Evolutionary conservation across 2,888 invertebrate species (phyloP).

Genomic region (Sinopyrophorus schimmeli): DNA sequence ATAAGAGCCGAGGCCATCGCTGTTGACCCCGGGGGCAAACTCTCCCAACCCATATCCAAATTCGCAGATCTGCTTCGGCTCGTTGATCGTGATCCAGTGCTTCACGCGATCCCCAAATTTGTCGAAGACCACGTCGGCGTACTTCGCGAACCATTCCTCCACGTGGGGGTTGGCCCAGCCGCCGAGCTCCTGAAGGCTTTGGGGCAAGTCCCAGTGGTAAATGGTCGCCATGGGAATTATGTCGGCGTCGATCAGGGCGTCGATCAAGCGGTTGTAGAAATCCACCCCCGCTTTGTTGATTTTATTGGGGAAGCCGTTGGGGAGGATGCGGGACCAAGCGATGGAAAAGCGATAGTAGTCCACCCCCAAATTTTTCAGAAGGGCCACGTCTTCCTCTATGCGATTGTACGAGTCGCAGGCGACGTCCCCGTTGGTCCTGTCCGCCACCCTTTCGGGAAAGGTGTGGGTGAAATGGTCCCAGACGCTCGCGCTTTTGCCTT

Average conservation of each 20-base stretch:
- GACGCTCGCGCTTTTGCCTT: conserved; percentile 57
- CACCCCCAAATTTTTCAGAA: conserved; percentile 60
- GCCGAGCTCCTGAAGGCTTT: conserved; percentile 46
- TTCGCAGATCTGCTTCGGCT: conserved; percentile 51
- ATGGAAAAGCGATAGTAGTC: conserved; percentile 62
- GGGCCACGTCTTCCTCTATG: conserved; percentile 39
- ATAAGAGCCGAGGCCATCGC: conserved; percentile 63
- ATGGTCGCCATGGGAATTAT: conserved; percentile 66
- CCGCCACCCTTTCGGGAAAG: conserved; percentile 56
- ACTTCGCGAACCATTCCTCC: conserved; percentile 43
- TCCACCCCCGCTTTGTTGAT: conserved; percentile 65
- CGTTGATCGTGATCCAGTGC: conserved; percentile 61
- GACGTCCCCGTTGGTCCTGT: conserved; percentile 46
- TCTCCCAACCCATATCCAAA: conserved; percentile 41
- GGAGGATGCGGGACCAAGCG: conserved; percentile 69
- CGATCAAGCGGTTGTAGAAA: conserved; percentile 65
- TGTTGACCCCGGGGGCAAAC: conserved; percentile 56
- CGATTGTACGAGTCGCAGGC: conserved; percentile 31
- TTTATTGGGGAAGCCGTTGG: conserved; percentile 58
- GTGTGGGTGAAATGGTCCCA: conserved; percentile 59
- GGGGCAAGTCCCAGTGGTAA: conserved; percentile 70
- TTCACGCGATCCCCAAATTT: conserved; percentile 57
- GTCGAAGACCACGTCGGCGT: conserved; percentile 47
- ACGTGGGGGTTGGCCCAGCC: conserved; percentile 29
- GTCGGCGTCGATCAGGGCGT: conserved; percentile 55